Conservation (phyloP, 2,888 invertebrate species). For the Sturmia bella region DNA sequence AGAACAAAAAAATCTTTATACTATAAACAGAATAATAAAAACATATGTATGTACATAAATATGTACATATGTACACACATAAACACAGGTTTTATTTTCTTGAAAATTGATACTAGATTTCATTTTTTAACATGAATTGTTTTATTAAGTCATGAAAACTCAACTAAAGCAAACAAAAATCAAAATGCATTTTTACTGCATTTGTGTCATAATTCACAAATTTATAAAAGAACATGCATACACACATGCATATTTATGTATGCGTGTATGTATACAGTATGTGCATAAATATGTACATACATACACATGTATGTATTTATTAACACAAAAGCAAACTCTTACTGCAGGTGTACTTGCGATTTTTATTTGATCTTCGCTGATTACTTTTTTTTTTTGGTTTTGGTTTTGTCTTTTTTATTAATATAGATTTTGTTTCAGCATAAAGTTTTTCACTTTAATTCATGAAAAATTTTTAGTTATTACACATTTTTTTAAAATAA, state of each 20-base stretch:
- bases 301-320: conserved; percentile 34
- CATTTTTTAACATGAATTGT: too few relatives aligned
- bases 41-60: neutral
- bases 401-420: conserved; percentile 25
- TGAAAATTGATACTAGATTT: too few relatives aligned
- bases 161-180: too few relatives aligned
- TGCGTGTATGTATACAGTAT: neutral
- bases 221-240: neutral
- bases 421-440: conserved; percentile 12
- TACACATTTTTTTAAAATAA: neutral
- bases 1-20: too few relatives aligned
- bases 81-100: neutral
- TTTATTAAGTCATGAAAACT: too few relatives aligned
- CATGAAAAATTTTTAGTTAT: conserved; percentile 18
- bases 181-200: too few relatives aligned
- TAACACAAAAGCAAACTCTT: conserved; percentile 30
- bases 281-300: conserved; percentile 3
- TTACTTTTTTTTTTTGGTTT: conserved; percentile 8
- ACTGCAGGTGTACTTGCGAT: conserved; percentile 49
- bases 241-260: neutral
- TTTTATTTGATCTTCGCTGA: conserved; percentile 15
- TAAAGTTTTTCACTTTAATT: conserved; percentile 29
- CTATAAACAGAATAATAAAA: too few relatives aligned
- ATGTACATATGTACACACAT: neutral
- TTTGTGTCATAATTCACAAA: too few relatives aligned